Conservation (phyloP, 1,140 invertebrate genomes). For the Drosophila subobscura region DNA sequence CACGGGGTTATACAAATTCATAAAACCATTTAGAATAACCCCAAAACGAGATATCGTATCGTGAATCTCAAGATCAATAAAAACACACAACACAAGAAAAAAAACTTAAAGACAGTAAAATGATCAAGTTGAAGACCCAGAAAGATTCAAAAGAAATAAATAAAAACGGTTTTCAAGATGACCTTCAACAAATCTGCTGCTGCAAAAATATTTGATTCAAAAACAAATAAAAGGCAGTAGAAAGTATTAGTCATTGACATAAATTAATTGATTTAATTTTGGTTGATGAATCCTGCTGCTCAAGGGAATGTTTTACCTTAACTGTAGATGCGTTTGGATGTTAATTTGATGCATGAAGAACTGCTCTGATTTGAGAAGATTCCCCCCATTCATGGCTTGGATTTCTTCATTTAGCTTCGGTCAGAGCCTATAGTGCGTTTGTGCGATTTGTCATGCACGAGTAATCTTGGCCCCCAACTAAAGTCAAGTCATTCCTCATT, state of each 20-base stretch:
- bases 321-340: slow-evolving; percentile 54
- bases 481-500: slow-evolving; percentile 43
- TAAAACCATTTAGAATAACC: slow-evolving; percentile 62
- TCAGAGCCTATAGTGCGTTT: slow-evolving; percentile 59
- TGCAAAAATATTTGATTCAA: slow-evolving; percentile 35
- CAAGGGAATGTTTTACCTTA: background rate
- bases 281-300: slow-evolving; percentile 9
- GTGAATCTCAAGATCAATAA: slow-evolving; percentile 57
- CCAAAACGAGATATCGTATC: slow-evolving; percentile 57
- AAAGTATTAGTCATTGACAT: slow-evolving; percentile 30
- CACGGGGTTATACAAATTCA: slow-evolving; percentile 32
- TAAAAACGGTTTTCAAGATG: slow-evolving; percentile 31
- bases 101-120: slow-evolving; percentile 27
- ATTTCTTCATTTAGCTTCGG: slow-evolving; percentile 8
- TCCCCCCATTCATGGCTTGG: slow-evolving; percentile 1
- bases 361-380: too few species aligned
- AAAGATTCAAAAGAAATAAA: slow-evolving; percentile 48
- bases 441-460: slow-evolving; percentile 69
- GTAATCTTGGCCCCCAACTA: slow-evolving; percentile 45
- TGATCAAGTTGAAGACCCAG: slow-evolving; percentile 37
- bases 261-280: slow-evolving; percentile 10
- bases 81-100: slow-evolving; percentile 41
- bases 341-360: slow-evolving; percentile 18
- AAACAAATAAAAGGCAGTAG: slow-evolving; percentile 9
- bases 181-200: slow-evolving; percentile 49